These are phyloP conservation scores for Vannuccia rotundouncinata DNA, from an alignment of 2,888 invertebrate genomes.

Conservation along the genomic window DNA sequence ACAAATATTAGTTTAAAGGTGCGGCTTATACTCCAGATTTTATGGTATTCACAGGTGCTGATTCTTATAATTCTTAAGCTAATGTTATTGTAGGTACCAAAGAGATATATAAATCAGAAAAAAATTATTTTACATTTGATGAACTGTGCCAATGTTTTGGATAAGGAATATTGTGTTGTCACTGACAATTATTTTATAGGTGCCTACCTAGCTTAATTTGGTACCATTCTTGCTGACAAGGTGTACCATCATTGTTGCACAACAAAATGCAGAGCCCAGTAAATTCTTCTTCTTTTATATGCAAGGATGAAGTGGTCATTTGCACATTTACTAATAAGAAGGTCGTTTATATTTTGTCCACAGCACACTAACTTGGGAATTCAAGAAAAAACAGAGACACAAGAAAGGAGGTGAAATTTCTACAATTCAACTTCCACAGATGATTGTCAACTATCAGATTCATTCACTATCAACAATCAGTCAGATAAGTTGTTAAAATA, in stretches of 20 bases:
- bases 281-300: not conserved
- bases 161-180: not conserved
- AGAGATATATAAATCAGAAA: not conserved
- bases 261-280: not conserved
- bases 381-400: no score
- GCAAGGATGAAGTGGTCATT: not conserved
- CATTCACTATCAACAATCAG: no score
- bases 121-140: not conserved
- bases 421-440: no score
- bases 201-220: not conserved
- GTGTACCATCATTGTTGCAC: not conserved
- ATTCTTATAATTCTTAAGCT: not conserved
- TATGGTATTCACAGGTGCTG: not conserved
- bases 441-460: no score
- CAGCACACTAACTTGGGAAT: no score
- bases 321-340: no score
- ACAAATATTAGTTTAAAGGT: not conserved
- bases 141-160: not conserved
- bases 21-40: not conserved
- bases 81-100: not conserved
- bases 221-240: not conserved
- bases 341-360: no score
- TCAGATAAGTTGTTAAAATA: no score
- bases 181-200: constrained; percentile 11
- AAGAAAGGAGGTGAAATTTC: no score